phyloP scores from a whole-genome alignment of 2,113 vertebrate genomes.

The Psophia crepitans region DNA sequence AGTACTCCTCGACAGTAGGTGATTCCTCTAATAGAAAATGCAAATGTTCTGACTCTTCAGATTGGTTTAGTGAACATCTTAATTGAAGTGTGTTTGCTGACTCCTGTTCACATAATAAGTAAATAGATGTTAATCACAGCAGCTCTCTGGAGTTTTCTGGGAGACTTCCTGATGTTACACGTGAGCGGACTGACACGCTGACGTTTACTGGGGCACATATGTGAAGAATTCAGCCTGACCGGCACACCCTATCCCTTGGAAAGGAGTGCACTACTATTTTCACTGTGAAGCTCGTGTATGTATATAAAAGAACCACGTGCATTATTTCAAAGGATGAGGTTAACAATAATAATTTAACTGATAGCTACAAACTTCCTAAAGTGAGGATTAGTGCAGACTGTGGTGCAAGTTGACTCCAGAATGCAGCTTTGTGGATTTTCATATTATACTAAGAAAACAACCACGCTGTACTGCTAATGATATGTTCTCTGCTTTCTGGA shows the following conservation, averaged over 20 bases:
- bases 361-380: not conserved
- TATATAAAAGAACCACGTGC: not conserved
- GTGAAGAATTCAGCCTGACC: not conserved
- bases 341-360: not conserved
- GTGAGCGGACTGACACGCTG: not conserved
- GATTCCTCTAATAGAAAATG: not conserved
- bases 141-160: not conserved
- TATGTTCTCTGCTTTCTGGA: not conserved
- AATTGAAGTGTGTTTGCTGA: not conserved
- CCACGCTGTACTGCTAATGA: not conserved
- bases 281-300: not conserved
- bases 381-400: not conserved
- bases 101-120: not conserved
- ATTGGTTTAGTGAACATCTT: not conserved
- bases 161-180: not conserved
- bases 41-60: not conserved
- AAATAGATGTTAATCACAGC: not conserved
- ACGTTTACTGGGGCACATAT: not conserved
- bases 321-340: not conserved
- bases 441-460: slow-evolving; percentile 21
- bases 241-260: not conserved
- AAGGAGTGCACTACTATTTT: not conserved
- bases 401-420: not conserved
- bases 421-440: not conserved
- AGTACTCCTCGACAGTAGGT: not conserved